Evolutionary conservation across 2,888 invertebrate genomes (phyloP).

Genomic region (Synanthedon myopaeformis): DNA sequence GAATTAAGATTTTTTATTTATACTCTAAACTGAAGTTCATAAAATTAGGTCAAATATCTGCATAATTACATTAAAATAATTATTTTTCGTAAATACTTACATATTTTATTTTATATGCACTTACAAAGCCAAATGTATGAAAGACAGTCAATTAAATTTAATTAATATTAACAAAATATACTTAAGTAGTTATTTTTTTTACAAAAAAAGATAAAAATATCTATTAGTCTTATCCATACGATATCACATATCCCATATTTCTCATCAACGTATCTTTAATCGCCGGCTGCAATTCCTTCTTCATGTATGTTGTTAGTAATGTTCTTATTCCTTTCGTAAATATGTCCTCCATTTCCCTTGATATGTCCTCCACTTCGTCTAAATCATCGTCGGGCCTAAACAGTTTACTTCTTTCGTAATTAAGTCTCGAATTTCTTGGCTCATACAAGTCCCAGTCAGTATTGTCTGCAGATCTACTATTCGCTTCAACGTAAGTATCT

Average conservation of each 20-base stretch:
- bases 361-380: slow-evolving; percentile 75
- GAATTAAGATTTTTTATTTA: too few relatives aligned
- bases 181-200: too few relatives aligned
- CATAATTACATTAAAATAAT: too few relatives aligned
- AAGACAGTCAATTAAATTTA: too few relatives aligned
- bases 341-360: slow-evolving; percentile 86
- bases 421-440: slow-evolving; percentile 36
- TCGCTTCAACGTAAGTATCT: slow-evolving; percentile 14
- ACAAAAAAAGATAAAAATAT: too few relatives aligned
- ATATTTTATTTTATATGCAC: too few relatives aligned
- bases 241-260: slow-evolving; percentile 88
- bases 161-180: too few relatives aligned
- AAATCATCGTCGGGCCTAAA: slow-evolving; percentile 65
- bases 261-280: slow-evolving; percentile 89
- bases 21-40: too few relatives aligned
- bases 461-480: slow-evolving; percentile 33
- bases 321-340: slow-evolving; percentile 87
- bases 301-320: slow-evolving; percentile 84
- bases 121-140: too few relatives aligned
- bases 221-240: slow-evolving; percentile 73
- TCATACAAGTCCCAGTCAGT: slow-evolving; percentile 49
- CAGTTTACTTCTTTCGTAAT: slow-evolving; percentile 59
- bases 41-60: too few relatives aligned
- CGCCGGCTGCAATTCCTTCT: slow-evolving; percentile 84
- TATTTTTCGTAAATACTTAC: too few relatives aligned